Percentiles rank a stretch among this genome's conserved stretches.
Conservation (phyloP, 1,140 invertebrate genomes). For the Bombus superbus region DNA sequence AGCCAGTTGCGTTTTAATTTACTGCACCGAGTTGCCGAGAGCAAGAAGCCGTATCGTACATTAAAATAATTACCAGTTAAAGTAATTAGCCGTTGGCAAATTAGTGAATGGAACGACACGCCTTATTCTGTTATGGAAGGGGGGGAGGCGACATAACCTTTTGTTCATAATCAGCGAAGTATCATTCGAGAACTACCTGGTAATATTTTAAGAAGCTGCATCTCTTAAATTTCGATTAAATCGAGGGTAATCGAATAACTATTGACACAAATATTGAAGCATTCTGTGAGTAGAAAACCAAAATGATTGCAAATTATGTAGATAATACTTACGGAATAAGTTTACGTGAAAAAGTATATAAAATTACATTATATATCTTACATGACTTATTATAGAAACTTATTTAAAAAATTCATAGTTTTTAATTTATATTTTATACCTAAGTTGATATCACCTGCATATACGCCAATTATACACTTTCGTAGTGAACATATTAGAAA, state of each 20-base stretch:
- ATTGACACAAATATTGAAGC: not conserved
- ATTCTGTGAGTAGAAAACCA: not conserved
- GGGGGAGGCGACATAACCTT: conserved; percentile 9
- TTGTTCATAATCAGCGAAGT: conserved; percentile 6
- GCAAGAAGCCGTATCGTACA: conserved; percentile 47
- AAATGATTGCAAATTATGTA: not conserved
- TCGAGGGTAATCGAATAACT: not conserved
- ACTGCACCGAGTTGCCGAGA: conserved; percentile 28
- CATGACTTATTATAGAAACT: too few species aligned
- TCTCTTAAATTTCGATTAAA: not conserved
- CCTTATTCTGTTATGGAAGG: conserved; percentile 26
- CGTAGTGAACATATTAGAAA: not conserved
- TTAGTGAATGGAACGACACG: conserved; percentile 40
- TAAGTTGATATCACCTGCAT: not conserved
- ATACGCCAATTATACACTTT: not conserved
- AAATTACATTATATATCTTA: too few species aligned
- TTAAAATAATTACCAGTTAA: conserved; percentile 62
- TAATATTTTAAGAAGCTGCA: not conserved
- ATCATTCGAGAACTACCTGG: not conserved
- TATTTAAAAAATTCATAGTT: not conserved
- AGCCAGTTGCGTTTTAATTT: conserved; percentile 52
- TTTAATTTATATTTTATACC: not conserved
- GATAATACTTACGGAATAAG: not conserved
- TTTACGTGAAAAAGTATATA: too few species aligned
- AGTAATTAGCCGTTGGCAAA: conserved; percentile 47